phyloP scores from a whole-genome alignment of 2,888 invertebrate species.

The Galeopsomyia nigrocyanea region DNA sequence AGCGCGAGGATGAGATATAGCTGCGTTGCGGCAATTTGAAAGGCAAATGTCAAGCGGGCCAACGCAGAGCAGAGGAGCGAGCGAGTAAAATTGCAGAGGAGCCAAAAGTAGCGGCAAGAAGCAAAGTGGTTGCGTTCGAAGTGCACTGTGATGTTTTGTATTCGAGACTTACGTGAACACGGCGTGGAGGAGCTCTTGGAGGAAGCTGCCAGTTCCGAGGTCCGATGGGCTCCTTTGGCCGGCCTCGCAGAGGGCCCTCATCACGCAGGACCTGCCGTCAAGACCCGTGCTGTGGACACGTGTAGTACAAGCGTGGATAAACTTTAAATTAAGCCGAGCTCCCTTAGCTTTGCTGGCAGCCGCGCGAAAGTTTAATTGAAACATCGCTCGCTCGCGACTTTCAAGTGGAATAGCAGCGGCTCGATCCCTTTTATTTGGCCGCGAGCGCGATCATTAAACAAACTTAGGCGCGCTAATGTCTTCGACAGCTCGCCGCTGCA shows the following conservation, averaged over 20 bases:
- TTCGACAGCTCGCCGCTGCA: no score
- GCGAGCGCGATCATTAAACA: no score
- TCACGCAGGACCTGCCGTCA: constrained; percentile 79
- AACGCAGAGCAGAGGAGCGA: neutral
- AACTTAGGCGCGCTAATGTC: no score
- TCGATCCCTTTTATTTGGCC: no score
- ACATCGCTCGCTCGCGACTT: constrained; percentile 16
- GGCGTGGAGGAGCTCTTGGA: constrained; percentile 64
- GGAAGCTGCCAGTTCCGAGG: constrained; percentile 61
- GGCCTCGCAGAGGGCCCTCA: constrained; percentile 81
- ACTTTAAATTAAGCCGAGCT: constrained; percentile 50
- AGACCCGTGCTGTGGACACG: constrained; percentile 76
- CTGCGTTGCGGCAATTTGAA: neutral
- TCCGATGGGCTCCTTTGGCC: constrained; percentile 70
- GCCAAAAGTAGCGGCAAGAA: no score
- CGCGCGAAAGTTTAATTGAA: constrained; percentile 44
- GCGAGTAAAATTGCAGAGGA: no score
- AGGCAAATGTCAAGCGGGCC: constrained; percentile 7
- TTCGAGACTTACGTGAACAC: constrained; percentile 63
- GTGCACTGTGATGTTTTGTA: no score
- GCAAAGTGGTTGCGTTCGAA: constrained; percentile 4
- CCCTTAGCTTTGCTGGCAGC: neutral
- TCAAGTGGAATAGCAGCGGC: no score
- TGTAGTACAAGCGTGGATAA: no score
- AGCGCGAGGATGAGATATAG: no score